A percentile compares a stretch with the other conserved stretches of the same genome.
Evolutionary conservation across 2,888 invertebrate species (phyloP).

Genomic region (Ornithoptera alexandrae): DNA sequence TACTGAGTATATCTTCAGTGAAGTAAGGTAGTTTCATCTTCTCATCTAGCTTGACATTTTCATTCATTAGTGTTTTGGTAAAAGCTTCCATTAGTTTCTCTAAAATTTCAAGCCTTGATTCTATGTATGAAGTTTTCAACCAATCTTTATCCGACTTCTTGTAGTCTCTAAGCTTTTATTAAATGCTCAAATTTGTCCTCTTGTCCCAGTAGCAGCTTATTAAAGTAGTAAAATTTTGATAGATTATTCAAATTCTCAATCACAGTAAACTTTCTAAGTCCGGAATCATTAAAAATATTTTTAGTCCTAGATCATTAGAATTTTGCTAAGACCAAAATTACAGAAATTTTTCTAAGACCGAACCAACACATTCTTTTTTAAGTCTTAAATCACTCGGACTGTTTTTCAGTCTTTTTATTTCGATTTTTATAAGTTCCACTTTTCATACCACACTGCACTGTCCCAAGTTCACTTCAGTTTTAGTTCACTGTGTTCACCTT

Average conservation of each 20-base stretch:
- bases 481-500: no score
- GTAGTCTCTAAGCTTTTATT: background rate
- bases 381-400: no score
- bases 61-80: background rate
- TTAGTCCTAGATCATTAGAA: no score
- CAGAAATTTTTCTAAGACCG: no score
- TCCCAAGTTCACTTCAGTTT: no score
- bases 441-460: no score
- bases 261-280: no score
- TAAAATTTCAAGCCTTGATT: background rate
- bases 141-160: conserved; percentile 3
- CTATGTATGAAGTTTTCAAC: background rate
- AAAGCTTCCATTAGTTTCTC: conserved; percentile 3
- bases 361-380: no score
- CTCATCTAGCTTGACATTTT: background rate
- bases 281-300: no score
- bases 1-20: background rate
- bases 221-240: background rate
- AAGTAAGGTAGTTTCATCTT: background rate
- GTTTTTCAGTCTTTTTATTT: no score
- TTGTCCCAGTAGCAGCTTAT: background rate
- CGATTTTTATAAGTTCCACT: no score
- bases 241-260: background rate
- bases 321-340: no score
- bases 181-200: conserved; percentile 2